Evolutionary conservation across 2,888 invertebrate genomes (phyloP), one percentile per base, ranked within the genome.

Genomic region (Poecilobothrus nobilitatus): DNA sequence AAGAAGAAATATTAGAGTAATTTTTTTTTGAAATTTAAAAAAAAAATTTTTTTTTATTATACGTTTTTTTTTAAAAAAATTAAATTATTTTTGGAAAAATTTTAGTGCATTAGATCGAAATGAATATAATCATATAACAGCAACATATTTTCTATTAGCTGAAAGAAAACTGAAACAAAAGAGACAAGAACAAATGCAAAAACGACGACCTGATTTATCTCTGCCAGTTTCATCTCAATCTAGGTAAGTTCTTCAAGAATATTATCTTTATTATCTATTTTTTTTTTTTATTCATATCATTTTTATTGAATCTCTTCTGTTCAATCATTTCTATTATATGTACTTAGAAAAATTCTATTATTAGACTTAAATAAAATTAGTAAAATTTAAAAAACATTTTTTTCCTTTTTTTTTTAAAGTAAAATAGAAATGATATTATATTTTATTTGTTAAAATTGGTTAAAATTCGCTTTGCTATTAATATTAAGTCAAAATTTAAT

Each of bases 51-150:
- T 33, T 67, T 63, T 21, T 33, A 70, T 63, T 5, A 37, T 66
- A 27, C n/a, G 34, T 66, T 68, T 66, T 69, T 41, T 5, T 66
- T 15, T 64, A 66, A 53, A 63, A 34, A 34, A 10, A 37, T 37
- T 7, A 37, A 37, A 10, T 37, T 37, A 37, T n/a, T 27, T n/a
- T 61, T n/a, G n/a, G 53, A 18, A 61, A 12, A 4, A 12, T 81
- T 80, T 37, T 79, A 94, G 93, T 73, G 91, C 95, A 69, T 84
- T 99, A 77, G 95, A 97, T 78, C 92, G 91, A 79, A 94, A 97
- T 83, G 95, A 95, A 78, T 99, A 99, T 83, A 96, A 96, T 84
- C 96, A 99, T 82, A 91, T 99, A 77, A 97, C 98, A 41, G 98
- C 98, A 66, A 99, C 98, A 22, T 99, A 97, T 83, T 99, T 93